phyloP scores from a whole-genome alignment of 1,140 invertebrate species.

The Stenopsyche tienmushanensis region DNA sequence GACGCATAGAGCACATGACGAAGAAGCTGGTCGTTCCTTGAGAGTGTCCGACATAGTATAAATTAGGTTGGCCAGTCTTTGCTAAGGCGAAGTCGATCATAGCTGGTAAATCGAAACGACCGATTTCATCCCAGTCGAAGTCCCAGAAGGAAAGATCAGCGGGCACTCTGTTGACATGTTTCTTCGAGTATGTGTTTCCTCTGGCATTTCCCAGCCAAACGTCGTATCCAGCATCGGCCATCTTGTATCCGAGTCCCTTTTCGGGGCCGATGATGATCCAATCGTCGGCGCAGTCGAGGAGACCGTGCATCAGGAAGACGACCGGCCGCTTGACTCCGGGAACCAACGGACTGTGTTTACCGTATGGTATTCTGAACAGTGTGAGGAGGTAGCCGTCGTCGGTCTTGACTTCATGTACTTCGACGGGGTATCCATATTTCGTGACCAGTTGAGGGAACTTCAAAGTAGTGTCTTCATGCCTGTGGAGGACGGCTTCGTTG shows the following conservation, averaged over 20 bases:
- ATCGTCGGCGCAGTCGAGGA: conserved; percentile 40
- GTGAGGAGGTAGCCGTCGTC: conserved; percentile 62
- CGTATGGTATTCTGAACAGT: conserved; percentile 57
- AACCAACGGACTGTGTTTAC: conserved; percentile 6
- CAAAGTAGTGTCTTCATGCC: not conserved
- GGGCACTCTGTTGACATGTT: conserved; percentile 50
- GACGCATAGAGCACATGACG: conserved; percentile 55
- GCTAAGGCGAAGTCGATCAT: conserved; percentile 63
- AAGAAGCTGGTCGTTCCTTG: conserved; percentile 60
- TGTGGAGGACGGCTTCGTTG: not conserved
- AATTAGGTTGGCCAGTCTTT: conserved; percentile 51
- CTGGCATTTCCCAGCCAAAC: conserved; percentile 71
- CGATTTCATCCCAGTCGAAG: conserved; percentile 72
- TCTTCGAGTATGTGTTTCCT: conserved; percentile 63
- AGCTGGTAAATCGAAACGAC: conserved; percentile 68
- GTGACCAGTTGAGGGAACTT: conserved; percentile 49
- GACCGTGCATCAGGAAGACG: conserved; percentile 18
- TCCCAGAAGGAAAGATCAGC: conserved; percentile 53
- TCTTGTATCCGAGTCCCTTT: conserved; percentile 19
- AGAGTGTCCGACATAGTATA: conserved; percentile 64
- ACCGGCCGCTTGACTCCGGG: not conserved
- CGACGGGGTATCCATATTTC: conserved; percentile 54
- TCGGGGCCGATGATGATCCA: conserved; percentile 41
- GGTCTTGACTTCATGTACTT: conserved; percentile 56
- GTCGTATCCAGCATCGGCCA: conserved; percentile 62